A percentile compares a stretch with the other conserved stretches of the same genome.
These are phyloP conservation scores for Ormyrus thymus DNA, from an alignment of 2,888 invertebrate species.

Conservation along the genomic window DNA sequence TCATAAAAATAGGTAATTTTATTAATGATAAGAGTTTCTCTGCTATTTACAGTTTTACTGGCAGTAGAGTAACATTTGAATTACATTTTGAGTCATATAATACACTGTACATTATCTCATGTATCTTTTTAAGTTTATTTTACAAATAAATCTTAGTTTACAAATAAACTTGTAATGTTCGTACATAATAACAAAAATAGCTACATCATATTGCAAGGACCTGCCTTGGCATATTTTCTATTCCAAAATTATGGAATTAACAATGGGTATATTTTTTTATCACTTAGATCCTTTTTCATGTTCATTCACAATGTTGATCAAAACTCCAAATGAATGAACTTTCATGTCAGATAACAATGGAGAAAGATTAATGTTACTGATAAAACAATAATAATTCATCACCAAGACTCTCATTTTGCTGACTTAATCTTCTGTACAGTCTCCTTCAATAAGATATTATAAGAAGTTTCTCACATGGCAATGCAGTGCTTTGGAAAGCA, in stretches of 20 bases:
- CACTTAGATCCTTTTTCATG: conserved; percentile 2
- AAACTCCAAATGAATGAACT: conserved; percentile 36
- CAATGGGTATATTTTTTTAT: conserved; percentile 4
- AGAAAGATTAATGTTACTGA: conserved; percentile 15
- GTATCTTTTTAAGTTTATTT: conserved; percentile 20
- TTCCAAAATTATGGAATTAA: conserved; percentile 10
- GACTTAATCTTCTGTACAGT: conserved; percentile 10
- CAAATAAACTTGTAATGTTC: not conserved
- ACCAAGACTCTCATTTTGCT: conserved; percentile 25
- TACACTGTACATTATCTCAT: conserved; percentile 43
- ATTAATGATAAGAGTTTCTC: conserved; percentile 8
- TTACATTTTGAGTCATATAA: conserved; percentile 25
- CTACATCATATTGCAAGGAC: conserved; percentile 40
- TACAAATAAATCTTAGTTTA: conserved; percentile 10
- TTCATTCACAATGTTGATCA: not conserved
- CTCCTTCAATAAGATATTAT: conserved; percentile 8
- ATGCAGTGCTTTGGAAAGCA: conserved; percentile 22
- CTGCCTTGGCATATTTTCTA: conserved; percentile 36
- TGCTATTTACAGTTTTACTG: conserved; percentile 1
- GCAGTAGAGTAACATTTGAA: conserved; percentile 15
- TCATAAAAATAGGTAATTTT: not conserved
- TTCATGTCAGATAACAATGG: conserved; percentile 17
- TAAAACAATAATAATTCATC: conserved; percentile 18
- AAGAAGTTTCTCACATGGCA: conserved; percentile 1
- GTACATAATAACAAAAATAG: conserved; percentile 47